Base-by-base conservation (phyloP, 2,888 invertebrate genomes). In the Cacoxenus indagator region DNA sequence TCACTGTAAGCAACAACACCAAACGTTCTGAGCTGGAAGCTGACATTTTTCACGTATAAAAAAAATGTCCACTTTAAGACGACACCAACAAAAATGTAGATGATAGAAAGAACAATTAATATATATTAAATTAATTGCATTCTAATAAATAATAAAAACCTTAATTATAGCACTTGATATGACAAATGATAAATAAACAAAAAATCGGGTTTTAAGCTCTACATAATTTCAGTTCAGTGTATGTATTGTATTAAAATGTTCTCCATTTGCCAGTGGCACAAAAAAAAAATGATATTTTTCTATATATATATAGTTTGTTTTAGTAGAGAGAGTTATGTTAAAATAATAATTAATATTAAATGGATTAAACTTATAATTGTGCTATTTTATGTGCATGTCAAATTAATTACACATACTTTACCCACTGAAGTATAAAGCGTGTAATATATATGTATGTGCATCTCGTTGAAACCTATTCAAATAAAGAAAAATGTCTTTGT, bases 401-500 rank as follows among this genome's bases (percentile, higher is more conserved):
- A 48, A 48, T 17, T 48, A 22, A n/a, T n/a, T 19, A 48, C 5
- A 22, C 17, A 48, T 19, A 19, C 48, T 17, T 4, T 19, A 48
- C 48, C 9, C 9, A 31, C 9, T 22, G 8, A 5, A 17, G 48
- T 48, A 19, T 48, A 48, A 17, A 48, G 61, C 43, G 29, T 61
- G 61, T 61, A 61, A 61, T 43, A 61, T 61, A 43, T 59, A 59
- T 5, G 45, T 61, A 61, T 24, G 43, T 61, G 61, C 61, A 43
- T 37, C 48, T 19, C 61, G 61, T 61, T 61, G 61, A 61, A 48
- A 61, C 24, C n/a, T n/a, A 61, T 61, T 43, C 19, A 19, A 48
- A 8, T 48, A 48, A 81, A 81, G 80, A 78, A 77, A 68, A 73
- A 73, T 73, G 65, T 54, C 54, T 65, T 55, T 65, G 17, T 31